Percentiles rank a stretch among this genome's conserved stretches.
Conservation (phyloP, 2,888 invertebrate species). For the Pseudoips prasinana region DNA sequence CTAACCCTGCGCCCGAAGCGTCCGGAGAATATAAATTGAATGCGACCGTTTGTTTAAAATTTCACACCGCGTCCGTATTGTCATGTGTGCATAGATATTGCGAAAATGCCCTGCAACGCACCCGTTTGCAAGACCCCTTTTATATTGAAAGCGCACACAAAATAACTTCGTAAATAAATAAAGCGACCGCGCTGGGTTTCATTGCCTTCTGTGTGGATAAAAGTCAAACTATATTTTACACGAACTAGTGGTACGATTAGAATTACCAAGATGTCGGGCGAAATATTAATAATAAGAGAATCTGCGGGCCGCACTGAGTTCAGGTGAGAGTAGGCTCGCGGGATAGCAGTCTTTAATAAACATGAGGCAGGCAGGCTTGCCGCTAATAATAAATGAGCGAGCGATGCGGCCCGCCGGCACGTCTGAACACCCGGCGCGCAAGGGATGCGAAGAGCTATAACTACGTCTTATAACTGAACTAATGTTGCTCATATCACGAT, state of each 20-base stretch:
- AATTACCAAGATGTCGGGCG: slow-evolving; percentile 16
- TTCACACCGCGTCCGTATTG: slow-evolving; percentile 46
- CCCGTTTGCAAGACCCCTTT: slow-evolving; percentile 19
- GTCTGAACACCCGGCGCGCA: slow-evolving; percentile 35
- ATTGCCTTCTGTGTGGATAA: neutral
- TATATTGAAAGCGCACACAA: slow-evolving; percentile 14
- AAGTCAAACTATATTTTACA: slow-evolving; percentile 4
- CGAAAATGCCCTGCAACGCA: slow-evolving; percentile 29
- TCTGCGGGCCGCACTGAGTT: slow-evolving; percentile 35
- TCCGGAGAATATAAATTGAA: slow-evolving; percentile 60
- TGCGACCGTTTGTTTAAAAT: slow-evolving; percentile 56
- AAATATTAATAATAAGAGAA: slow-evolving; percentile 42
- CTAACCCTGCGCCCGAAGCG: slow-evolving; percentile 43
- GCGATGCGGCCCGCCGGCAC: slow-evolving; percentile 33
- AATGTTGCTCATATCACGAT: slow-evolving; percentile 22
- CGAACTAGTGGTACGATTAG: slow-evolving; percentile 3
- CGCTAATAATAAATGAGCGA: slow-evolving; percentile 62
- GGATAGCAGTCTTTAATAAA: slow-evolving; percentile 57
- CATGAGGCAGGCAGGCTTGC: slow-evolving; percentile 52
- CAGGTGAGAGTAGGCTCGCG: slow-evolving; percentile 48
- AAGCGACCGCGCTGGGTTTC: neutral
- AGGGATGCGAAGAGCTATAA: slow-evolving; percentile 25
- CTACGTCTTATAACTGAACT: slow-evolving; percentile 29
- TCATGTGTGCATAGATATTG: slow-evolving; percentile 41
- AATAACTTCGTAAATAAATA: slow-evolving; percentile 10